These are phyloP conservation scores for Mesitornis unicolor DNA, from an alignment of 2,113 vertebrate genomes.

Conservation along the genomic window DNA sequence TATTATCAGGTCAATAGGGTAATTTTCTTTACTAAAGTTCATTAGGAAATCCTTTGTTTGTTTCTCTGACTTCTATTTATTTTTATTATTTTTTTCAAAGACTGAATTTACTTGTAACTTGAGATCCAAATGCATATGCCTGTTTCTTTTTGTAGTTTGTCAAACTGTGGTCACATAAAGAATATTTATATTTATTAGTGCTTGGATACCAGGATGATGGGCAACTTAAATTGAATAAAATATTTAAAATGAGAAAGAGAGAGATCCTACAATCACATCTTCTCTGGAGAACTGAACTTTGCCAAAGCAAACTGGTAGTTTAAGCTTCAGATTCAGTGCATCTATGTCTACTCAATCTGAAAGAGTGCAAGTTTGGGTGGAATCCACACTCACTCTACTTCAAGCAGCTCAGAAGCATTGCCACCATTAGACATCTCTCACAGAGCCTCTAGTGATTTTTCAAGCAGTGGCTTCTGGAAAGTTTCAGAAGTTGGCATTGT, in stretches of 20 bases:
- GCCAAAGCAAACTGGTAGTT: neutral
- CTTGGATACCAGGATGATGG: neutral
- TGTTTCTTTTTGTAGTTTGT: neutral
- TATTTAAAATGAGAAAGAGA: neutral
- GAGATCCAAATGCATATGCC: neutral
- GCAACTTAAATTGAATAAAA: neutral
- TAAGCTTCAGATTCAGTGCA: neutral
- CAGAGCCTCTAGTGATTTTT: neutral
- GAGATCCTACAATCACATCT: neutral
- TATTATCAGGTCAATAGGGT: neutral
- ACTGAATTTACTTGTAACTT: neutral
- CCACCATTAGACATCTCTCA: neutral
- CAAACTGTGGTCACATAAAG: neutral
- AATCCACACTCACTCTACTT: neutral
- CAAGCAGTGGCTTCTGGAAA: neutral
- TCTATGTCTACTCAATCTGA: neutral
- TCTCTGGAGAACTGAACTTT: neutral
- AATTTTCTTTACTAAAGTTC: neutral
- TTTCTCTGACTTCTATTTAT: neutral
- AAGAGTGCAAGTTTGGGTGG: neutral
- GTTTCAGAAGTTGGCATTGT: neutral
- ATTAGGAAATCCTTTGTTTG: neutral
- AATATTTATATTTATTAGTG: neutral
- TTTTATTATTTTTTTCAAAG: neutral
- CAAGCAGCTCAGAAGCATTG: neutral